Base-by-base conservation (phyloP, 1,140 invertebrate species). In the Drosophila ercepeae region DNA sequence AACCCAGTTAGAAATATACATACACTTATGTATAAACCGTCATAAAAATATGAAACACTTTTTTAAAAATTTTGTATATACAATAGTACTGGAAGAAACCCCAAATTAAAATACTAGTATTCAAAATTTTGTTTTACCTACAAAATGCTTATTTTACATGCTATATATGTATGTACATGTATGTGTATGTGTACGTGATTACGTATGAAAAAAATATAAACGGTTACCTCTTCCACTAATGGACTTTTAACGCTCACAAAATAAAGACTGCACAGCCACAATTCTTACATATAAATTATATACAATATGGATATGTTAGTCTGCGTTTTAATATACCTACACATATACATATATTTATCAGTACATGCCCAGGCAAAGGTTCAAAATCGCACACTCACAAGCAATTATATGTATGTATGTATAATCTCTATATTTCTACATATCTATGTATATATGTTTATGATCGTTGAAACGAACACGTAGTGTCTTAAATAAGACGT, bases 401-500 rank as follows among this genome's bases (percentile, higher is more conserved):
- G n/a, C n/a, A 13, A 9, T 9, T 13, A 7, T 36, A 13, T 36
- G 13, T 36, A 14, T 36, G 34, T 14, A 36, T 36, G 13, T 36
- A 14, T 16, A 4, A n/a, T 32, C 34, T n/a, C 4, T 36, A 36
- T 9, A 39, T 32, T 32, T n/a, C n/a, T n/a, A n/a, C n/a, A 6
- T 32, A 4, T 32, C 2, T 32, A 14, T 39, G n/a, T 14, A 14
- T 39, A 13, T 16, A 39, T 13, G 46, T 9, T 48, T 36, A 42
- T 39, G 49, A 41, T 49, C 46, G 27, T 45, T 63, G 60, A 45
- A 50, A 59, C 54, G 39, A 73, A 59, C 53, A 57, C 39, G 67
- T 51, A 70, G 75, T 75, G 67, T 67, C 75, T 75, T 78, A 71
- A 78, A 78, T 78, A 78, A 78, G 75, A 78, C 75, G 75, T 78